Percentiles rank a stretch among this genome's conserved stretches.
Evolutionary conservation across 2,113 vertebrate species (phyloP).

Genomic region (Stercorarius parasiticus): DNA sequence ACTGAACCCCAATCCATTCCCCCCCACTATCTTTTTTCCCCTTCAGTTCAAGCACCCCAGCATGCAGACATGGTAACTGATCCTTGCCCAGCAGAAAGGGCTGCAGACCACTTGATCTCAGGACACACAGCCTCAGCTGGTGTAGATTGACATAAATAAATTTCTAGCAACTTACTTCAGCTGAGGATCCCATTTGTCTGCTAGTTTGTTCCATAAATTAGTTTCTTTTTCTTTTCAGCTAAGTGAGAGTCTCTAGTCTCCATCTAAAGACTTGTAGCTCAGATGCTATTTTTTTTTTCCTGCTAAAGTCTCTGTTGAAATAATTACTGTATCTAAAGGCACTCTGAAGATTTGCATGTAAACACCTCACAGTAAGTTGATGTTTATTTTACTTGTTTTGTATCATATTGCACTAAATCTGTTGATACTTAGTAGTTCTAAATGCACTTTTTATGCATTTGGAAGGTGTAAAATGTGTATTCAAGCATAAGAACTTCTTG

Average conservation of each 20-base stretch:
- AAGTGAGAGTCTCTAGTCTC: not conserved
- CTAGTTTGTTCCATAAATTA: not conserved
- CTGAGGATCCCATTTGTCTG: not conserved
- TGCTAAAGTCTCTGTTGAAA: not conserved
- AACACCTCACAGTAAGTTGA: not conserved
- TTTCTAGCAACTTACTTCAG: not conserved
- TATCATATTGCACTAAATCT: not conserved
- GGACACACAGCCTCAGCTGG: not conserved
- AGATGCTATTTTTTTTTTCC: not conserved
- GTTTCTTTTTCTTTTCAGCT: not conserved
- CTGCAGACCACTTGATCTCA: not conserved
- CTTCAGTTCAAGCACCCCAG: not conserved
- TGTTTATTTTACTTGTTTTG: not conserved
- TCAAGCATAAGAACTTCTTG: not conserved
- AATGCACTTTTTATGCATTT: not conserved
- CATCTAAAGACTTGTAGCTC: not conserved
- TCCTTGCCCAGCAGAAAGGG: not conserved
- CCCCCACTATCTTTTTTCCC: fast-evolving
- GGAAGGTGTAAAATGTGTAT: not conserved
- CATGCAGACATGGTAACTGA: fast-evolving
- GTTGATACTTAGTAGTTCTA: not conserved
- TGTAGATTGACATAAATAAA: not conserved
- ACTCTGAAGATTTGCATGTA: not conserved
- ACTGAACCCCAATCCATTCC: not conserved
- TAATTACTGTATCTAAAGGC: not conserved